Conservation (phyloP, 2,113 vertebrate species). For the Chaetorhynchus papuensis region DNA sequence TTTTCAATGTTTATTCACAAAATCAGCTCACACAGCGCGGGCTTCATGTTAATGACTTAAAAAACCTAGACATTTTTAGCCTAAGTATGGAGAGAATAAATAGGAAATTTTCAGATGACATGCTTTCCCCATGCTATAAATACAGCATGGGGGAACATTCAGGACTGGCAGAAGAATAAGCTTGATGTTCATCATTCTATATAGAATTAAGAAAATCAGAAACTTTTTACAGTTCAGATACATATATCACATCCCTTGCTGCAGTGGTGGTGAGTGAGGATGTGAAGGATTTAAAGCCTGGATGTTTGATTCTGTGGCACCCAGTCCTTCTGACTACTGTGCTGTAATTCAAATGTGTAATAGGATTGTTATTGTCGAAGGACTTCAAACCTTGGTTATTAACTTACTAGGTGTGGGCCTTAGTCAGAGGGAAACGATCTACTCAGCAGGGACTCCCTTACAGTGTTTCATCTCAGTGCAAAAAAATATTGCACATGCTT, state of each 20-base stretch:
- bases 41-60: background rate
- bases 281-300: background rate
- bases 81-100: background rate
- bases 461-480: background rate
- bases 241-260: rapidly evolving
- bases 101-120: background rate
- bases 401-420: background rate
- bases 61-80: background rate
- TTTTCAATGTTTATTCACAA: background rate
- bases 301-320: background rate
- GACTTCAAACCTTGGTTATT: background rate
- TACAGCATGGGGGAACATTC: rapidly evolving
- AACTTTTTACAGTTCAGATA: background rate
- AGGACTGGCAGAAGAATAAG: background rate
- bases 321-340: rapidly evolving
- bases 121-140: background rate
- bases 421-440: background rate
- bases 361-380: background rate
- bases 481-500: background rate
- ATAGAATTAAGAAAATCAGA: background rate
- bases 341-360: background rate
- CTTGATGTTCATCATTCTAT: background rate
- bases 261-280: background rate
- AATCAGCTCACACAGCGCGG: background rate
- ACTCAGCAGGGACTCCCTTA: background rate